These are phyloP conservation scores for Pseudochaenichthys georgianus DNA, from an alignment of 2,797 vertebrate species.

Conservation along the genomic window DNA sequence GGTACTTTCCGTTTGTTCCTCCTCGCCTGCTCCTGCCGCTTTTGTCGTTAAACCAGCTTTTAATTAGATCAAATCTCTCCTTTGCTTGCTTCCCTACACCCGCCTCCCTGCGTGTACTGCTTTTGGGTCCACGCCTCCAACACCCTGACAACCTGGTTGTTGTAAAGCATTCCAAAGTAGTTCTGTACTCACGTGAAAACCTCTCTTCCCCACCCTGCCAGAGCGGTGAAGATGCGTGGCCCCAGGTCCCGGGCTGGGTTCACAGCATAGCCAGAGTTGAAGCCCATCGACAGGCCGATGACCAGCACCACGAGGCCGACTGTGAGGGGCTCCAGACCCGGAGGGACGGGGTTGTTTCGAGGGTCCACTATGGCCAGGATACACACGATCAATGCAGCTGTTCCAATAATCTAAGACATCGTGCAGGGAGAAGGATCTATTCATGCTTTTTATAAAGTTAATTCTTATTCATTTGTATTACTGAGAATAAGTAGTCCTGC, in stretches of 20 bases:
- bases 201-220: conserved; percentile 90
- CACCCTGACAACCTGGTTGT: too few species aligned
- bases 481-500: not conserved
- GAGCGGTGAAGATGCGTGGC: conserved; percentile 89
- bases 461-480: not conserved
- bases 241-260: conserved; percentile 94
- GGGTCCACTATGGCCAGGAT: conserved; percentile 91
- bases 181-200: conserved; percentile 89
- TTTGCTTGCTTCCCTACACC: too few species aligned
- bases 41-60: too few species aligned
- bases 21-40: too few species aligned
- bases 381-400: conserved; percentile 89
- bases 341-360: conserved; percentile 88
- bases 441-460: not conserved
- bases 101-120: too few species aligned
- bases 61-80: too few species aligned
- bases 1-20: too few species aligned
- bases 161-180: not conserved
- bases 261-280: conserved; percentile 92
- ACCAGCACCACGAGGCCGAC: conserved; percentile 90
- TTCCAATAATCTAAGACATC: conserved; percentile 88
- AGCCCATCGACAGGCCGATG: conserved; percentile 93
- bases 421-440: not conserved
- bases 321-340: conserved; percentile 89
- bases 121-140: too few species aligned